Conservation (phyloP, 1,140 invertebrate species). For the Argopecten irradians region DNA sequence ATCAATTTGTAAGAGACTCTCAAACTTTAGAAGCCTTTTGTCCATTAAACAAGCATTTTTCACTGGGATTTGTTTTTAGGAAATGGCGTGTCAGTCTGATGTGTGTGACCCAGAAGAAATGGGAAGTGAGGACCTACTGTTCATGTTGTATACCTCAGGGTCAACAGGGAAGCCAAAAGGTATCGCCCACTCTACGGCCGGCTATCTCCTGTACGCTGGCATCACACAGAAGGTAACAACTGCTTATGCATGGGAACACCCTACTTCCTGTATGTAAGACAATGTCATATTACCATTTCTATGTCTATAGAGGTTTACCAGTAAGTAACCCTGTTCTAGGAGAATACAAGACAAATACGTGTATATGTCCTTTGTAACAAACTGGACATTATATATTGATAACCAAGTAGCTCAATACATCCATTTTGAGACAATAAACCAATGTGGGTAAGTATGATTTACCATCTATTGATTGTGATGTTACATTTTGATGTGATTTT, state of each 20-base stretch:
- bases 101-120: conserved; percentile 76
- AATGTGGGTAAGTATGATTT: too few species aligned
- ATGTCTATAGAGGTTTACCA: too few species aligned
- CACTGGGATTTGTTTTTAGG: conserved; percentile 57
- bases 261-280: too few species aligned
- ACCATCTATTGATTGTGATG: too few species aligned
- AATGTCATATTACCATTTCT: too few species aligned
- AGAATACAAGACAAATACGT: background rate
- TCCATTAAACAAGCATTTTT: too few species aligned
- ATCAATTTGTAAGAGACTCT: too few species aligned
- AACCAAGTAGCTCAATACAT: too few species aligned
- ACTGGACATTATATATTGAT: background rate
- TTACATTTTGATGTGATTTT: too few species aligned
- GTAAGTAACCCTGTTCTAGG: background rate
- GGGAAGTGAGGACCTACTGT: conserved; percentile 80
- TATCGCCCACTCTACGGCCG: conserved; percentile 79
- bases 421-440: too few species aligned
- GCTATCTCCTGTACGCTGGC: conserved; percentile 80
- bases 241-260: background rate
- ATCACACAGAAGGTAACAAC: conserved; percentile 77
- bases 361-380: background rate
- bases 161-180: conserved; percentile 81
- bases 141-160: conserved; percentile 81
- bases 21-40: too few species aligned
- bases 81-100: conserved; percentile 53